Percentiles rank a stretch among this genome's conserved stretches.
Conservation (phyloP, 2,113 vertebrate genomes). For the Elaphurus davidianus region DNA sequence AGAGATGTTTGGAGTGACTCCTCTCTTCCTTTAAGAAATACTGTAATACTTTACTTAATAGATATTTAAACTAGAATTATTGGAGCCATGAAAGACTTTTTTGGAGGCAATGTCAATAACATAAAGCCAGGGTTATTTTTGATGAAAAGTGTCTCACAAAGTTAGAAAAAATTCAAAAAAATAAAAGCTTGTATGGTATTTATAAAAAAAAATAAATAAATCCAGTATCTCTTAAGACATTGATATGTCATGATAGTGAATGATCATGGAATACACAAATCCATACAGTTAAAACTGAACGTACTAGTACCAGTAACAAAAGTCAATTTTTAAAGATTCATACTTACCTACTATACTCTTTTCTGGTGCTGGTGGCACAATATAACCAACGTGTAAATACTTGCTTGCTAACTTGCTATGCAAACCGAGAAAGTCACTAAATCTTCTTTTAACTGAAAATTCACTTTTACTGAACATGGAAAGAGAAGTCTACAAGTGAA, state of each 20-base stretch:
- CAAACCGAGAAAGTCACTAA: slow-evolving; percentile 98
- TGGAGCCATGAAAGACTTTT: neutral
- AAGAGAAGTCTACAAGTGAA: slow-evolving; percentile 88
- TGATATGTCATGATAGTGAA: neutral
- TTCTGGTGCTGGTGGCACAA: slow-evolving; percentile 98
- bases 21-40: neutral
- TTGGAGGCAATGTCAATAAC: neutral
- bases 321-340: neutral
- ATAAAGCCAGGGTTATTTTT: neutral
- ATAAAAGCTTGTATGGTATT: neutral
- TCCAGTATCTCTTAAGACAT: neutral
- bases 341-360: slow-evolving; percentile 99
- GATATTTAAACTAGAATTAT: neutral
- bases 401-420: slow-evolving; percentile 97
- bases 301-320: neutral
- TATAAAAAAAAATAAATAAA: neutral
- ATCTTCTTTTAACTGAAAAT: slow-evolving; percentile 95
- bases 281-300: neutral
- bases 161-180: neutral
- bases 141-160: neutral
- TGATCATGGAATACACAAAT: neutral
- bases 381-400: slow-evolving; percentile 95
- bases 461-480: slow-evolving; percentile 90
- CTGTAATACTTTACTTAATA: neutral
- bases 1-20: no score